Evolutionary conservation across 2,797 vertebrate genomes (phyloP).

Genomic region (Trachops cirrhosus): DNA sequence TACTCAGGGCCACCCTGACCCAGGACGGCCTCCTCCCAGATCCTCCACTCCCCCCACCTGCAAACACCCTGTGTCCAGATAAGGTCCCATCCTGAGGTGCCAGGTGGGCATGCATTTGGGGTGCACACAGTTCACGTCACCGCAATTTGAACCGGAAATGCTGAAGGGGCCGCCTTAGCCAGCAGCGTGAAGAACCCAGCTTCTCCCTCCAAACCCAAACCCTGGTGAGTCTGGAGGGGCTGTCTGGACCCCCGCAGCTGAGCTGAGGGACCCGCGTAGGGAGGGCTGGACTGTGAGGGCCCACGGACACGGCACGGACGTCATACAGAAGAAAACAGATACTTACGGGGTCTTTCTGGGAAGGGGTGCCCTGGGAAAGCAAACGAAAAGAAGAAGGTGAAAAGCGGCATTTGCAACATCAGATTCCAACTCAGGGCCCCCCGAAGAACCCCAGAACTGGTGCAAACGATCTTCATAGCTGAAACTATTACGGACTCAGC

Average conservation of each 20-base stretch:
- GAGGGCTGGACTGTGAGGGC: too few relatives aligned
- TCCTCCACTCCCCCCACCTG: too few relatives aligned
- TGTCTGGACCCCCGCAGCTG: not conserved
- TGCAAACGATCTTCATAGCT: accelerated
- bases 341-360: not conserved
- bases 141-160: accelerated
- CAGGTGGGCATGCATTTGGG: accelerated
- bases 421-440: accelerated
- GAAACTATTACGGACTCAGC: too few relatives aligned
- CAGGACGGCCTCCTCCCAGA: not conserved
- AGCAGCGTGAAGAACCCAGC: accelerated
- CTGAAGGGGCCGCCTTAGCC: not conserved
- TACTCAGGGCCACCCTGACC: not conserved
- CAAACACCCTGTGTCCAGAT: not conserved
- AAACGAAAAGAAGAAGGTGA: accelerated
- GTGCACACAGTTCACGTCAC: accelerated
- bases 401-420: accelerated
- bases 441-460: accelerated
- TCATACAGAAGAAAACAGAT: accelerated
- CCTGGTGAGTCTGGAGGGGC: not conserved
- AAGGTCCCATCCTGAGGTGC: accelerated
- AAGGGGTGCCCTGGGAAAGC: not conserved
- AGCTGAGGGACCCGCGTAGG: accelerated
- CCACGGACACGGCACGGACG: accelerated
- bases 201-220: not conserved